Evolutionary conservation across 2,888 invertebrate species (phyloP), one percentile per base, ranked within the genome.

Genomic region (Thera obeliscata): DNA sequence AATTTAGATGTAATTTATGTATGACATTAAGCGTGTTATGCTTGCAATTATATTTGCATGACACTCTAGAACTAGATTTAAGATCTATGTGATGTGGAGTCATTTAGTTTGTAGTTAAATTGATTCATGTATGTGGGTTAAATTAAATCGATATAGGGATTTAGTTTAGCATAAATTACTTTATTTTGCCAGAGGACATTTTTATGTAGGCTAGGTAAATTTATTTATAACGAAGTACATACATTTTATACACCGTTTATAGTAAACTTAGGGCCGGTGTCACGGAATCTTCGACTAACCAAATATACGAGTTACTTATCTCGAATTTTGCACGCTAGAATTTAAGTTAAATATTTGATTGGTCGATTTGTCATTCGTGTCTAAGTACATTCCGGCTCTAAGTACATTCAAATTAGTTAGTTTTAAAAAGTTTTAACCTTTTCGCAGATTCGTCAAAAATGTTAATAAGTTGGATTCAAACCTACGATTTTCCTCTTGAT

Each of bases 1-100:
- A 67, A 48, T 62, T 64, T n/a, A 62, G 0, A 67, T 22, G 11
- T 78, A 81, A 84, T 81, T 78, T 81, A 84, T 82, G 78, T 74
- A 76, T 76, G 77, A 75, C 76, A 63, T 58, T 78, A 71, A 43
- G 56, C 9, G 43, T 7, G 43, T 9, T 64, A 55, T 52, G 65
- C 56, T 38, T 46, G 73, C 73, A 77, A 79, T 59, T 75, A 78
- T 64, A 75, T 77, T 70, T 74, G 76, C 84, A 84, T 83, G 81
- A 33, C 52, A 52, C 22, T 52, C n/a, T 71, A 66, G 67, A 76
- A 72, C 73, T 72, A 75, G 75, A 78, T 74, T 71, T 71, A 61
- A 63, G 57, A 71, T 62, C 22, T 66, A 55, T 54, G 52, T 43
- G 46, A 33, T 50, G 3, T 61, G 55, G 49, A 36, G 36, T 55